A percentile compares a stretch with the other conserved stretches of the same genome.
These are phyloP conservation scores for Caenorhabditis sp. DNA, from an alignment of 2,888 invertebrate genomes.

Conservation along the genomic window DNA sequence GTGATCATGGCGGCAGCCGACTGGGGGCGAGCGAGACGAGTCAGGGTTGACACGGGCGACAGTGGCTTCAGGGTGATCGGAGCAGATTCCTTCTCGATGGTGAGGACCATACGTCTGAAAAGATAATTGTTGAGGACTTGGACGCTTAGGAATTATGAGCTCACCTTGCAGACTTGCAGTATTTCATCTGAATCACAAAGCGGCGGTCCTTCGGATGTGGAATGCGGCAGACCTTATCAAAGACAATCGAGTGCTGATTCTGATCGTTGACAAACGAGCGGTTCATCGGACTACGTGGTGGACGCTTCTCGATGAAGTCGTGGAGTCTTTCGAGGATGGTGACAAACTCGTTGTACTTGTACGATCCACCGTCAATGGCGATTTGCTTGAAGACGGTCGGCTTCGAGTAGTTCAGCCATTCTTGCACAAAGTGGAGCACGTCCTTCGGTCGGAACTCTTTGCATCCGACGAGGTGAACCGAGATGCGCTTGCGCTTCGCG, in stretches of 20 bases:
- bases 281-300: constrained; percentile 53
- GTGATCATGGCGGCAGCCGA: constrained; percentile 42
- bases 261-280: constrained; percentile 28
- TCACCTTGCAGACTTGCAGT: constrained; percentile 58
- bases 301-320: constrained; percentile 29
- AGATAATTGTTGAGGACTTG: too few species aligned
- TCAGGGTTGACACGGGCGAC: constrained; percentile 43
- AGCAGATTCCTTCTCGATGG: constrained; percentile 29
- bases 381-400: constrained; percentile 56
- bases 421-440: constrained; percentile 29
- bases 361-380: constrained; percentile 59
- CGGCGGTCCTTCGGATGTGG: constrained; percentile 48
- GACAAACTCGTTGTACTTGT: constrained; percentile 59
- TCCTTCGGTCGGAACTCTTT: constrained; percentile 47
- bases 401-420: constrained; percentile 23
- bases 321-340: constrained; percentile 48
- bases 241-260: constrained; percentile 46
- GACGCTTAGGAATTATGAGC: neutral
- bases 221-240: constrained; percentile 42
- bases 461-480: constrained; percentile 57
- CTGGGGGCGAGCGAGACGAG: constrained; percentile 45
- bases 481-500: constrained; percentile 40
- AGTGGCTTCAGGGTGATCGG: constrained; percentile 25
- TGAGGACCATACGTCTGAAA: constrained; percentile 59
- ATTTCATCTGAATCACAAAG: constrained; percentile 31